Percentiles rank a stretch among this genome's conserved stretches.
Conservation (phyloP, 1,140 invertebrate species). For the Drosophila lowei region DNA sequence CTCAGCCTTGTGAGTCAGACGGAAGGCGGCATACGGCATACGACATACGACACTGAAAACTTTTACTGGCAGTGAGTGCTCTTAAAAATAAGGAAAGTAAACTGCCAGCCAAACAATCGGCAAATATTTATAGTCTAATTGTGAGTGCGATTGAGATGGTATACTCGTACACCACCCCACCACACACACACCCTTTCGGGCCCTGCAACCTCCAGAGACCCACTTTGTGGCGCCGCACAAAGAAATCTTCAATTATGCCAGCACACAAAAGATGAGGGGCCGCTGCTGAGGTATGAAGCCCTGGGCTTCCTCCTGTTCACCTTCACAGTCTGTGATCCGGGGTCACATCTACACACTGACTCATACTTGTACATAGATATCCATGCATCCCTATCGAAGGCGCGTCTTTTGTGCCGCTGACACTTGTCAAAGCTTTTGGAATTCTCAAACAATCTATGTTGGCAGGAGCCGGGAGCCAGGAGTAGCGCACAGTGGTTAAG, state of each 20-base stretch:
- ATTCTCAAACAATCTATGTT: constrained; percentile 71
- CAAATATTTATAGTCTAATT: constrained; percentile 78
- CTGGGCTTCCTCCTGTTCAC: constrained; percentile 10
- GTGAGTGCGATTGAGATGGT: constrained; percentile 56
- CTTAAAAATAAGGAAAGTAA: constrained; percentile 26
- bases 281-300: neutral
- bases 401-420: constrained; percentile 70
- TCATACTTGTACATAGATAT: constrained; percentile 19
- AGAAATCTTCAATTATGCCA: constrained; percentile 66
- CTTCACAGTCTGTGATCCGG: constrained; percentile 40
- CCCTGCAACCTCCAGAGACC: constrained; percentile 17
- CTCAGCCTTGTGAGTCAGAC: constrained; percentile 33
- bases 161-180: constrained; percentile 21
- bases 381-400: constrained; percentile 44
- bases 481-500: constrained; percentile 37
- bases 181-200: neutral
- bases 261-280: constrained; percentile 18
- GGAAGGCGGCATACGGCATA: neutral
- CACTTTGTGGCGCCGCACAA: constrained; percentile 34
- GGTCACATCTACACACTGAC: constrained; percentile 22
- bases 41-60: constrained; percentile 21
- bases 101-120: constrained; percentile 34
- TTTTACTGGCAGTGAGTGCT: constrained; percentile 35
- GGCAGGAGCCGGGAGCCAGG: constrained; percentile 9
- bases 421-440: constrained; percentile 77